Conservation (phyloP, 1,140 invertebrate species). For the Lordiphosa mommai region DNA sequence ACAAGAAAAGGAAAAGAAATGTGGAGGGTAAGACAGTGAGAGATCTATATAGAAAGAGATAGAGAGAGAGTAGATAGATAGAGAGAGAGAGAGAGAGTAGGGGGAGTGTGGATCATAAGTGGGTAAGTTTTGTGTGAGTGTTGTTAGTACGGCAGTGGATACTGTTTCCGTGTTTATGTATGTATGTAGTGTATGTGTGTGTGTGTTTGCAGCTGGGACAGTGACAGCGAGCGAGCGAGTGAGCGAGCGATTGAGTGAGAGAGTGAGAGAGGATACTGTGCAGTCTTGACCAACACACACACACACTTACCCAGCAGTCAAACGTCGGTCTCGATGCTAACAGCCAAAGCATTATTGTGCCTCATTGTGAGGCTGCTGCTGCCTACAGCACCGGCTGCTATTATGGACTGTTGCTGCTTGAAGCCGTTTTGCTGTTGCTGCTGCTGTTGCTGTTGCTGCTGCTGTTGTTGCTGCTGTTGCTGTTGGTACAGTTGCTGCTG, state of each 20-base stretch:
- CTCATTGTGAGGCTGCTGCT: slow-evolving; percentile 91
- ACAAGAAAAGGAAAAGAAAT: not conserved
- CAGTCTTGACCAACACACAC: slow-evolving; percentile 4
- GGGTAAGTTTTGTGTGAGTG: too few species aligned
- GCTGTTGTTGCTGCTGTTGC: slow-evolving; percentile 32
- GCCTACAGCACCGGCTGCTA: slow-evolving; percentile 80
- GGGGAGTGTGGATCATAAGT: too few species aligned
- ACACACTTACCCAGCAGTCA: slow-evolving; percentile 92
- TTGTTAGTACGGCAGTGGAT: too few species aligned
- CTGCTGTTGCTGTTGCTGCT: slow-evolving; percentile 40
- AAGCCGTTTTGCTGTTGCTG: slow-evolving; percentile 39
- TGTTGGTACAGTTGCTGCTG: slow-evolving; percentile 34
- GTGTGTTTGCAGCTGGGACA: not conserved
- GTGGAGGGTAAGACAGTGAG: slow-evolving; percentile 2
- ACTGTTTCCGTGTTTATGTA: not conserved
- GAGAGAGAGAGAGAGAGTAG: too few species aligned
- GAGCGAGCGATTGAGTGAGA: slow-evolving; percentile 3
- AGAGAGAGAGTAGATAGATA: not conserved
- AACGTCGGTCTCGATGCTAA: slow-evolving; percentile 98
- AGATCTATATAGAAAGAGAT: slow-evolving; percentile 14
- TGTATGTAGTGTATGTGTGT: not conserved
- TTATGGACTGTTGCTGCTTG: slow-evolving; percentile 50
- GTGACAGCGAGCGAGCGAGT: not conserved
- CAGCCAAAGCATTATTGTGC: slow-evolving; percentile 87
- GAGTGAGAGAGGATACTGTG: not conserved